Conservation (phyloP, 2,113 vertebrate genomes). For the Chloropsis cyanopogon region DNA sequence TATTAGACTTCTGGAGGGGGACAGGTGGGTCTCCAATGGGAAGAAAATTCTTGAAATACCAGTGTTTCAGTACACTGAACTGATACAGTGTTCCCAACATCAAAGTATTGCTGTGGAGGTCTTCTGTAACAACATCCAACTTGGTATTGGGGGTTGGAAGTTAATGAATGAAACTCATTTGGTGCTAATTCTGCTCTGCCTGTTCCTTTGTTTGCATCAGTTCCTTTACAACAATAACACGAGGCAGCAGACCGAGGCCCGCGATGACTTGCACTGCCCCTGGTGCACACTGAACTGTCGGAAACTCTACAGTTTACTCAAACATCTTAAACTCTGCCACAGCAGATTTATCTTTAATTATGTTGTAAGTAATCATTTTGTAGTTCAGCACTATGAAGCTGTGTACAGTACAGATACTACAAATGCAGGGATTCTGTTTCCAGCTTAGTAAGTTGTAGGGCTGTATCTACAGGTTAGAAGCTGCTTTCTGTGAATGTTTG, state of each 20-base stretch:
- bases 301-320: slow-evolving; percentile 96
- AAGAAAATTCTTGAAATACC: background rate
- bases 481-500: background rate
- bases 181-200: background rate
- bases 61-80: background rate
- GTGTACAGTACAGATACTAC: background rate
- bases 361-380: slow-evolving; percentile 80
- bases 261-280: slow-evolving; percentile 95
- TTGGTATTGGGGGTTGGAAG: background rate
- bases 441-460: background rate
- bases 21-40: background rate
- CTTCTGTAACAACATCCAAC: background rate
- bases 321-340: slow-evolving; percentile 97
- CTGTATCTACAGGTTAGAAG: background rate
- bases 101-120: too few species aligned
- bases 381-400: background rate
- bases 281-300: slow-evolving; percentile 98
- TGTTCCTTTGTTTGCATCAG: slow-evolving; percentile 62
- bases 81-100: background rate
- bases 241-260: slow-evolving; percentile 94
- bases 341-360: slow-evolving; percentile 99
- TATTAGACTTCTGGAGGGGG: background rate
- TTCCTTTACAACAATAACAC: slow-evolving; percentile 98
- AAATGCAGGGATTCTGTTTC: background rate
- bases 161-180: background rate